phyloP scores from a whole-genome alignment of 2,888 invertebrate genomes.

The Eupithecia dodoneata region DNA sequence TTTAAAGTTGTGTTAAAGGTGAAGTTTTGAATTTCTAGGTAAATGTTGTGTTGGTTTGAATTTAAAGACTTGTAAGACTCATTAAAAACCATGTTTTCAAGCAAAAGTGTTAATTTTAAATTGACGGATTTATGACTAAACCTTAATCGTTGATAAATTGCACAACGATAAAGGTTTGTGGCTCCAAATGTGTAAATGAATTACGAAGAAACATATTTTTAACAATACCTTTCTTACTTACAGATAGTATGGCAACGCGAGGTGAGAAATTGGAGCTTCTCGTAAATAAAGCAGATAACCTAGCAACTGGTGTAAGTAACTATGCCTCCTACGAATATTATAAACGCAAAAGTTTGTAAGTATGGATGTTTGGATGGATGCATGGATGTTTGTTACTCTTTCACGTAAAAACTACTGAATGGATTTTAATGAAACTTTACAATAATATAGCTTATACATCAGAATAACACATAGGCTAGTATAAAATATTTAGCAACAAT shows the following conservation, averaged over 20 bases:
- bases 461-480: no score
- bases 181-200: neutral
- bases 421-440: no score
- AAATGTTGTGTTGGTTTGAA: neutral
- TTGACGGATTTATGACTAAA: neutral
- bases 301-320: constrained; percentile 89
- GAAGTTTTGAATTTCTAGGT: neutral
- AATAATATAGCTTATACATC: no score
- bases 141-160: neutral
- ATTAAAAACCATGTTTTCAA: neutral
- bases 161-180: neutral
- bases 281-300: constrained; percentile 95
- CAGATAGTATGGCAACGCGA: constrained; percentile 94
- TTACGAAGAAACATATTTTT: neutral
- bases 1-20: neutral
- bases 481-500: no score
- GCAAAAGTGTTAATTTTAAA: neutral
- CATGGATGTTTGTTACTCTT: no score
- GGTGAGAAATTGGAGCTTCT: constrained; percentile 96
- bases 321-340: neutral
- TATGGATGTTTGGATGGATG: no score
- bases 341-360: neutral
- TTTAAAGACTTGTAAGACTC: neutral
- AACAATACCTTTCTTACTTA: constrained; percentile 50
- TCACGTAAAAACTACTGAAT: no score